Conservation (phyloP, 2,113 vertebrate species). For the Semnopithecus entellus region DNA sequence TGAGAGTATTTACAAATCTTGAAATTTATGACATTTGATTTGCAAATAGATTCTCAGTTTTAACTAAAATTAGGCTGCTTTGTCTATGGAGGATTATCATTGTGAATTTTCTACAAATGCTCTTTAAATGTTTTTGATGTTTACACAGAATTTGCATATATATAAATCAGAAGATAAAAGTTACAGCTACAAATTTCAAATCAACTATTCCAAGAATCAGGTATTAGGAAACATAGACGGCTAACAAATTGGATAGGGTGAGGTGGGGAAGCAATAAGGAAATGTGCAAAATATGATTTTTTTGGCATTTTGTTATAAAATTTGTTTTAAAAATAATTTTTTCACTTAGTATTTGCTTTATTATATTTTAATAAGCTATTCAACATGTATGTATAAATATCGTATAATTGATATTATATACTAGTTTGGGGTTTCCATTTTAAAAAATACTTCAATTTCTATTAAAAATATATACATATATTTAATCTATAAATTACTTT, state of each 20-base stretch:
- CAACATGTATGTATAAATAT: neutral
- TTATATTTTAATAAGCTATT: neutral
- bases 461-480: too few relatives aligned
- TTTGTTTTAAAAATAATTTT: neutral
- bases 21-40: neutral
- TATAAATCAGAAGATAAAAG: neutral
- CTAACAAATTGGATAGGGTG: neutral
- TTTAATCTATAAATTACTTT: too few relatives aligned
- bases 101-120: neutral
- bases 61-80: neutral
- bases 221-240: neutral
- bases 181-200: neutral
- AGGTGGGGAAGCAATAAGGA: accelerated
- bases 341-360: neutral
- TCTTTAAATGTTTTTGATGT: neutral
- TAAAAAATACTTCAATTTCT: too few relatives aligned
- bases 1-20: neutral
- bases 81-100: neutral
- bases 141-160: neutral
- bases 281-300: neutral
- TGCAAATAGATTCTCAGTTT: neutral
- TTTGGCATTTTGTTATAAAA: neutral
- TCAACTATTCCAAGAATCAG: neutral
- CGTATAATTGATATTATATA: neutral
- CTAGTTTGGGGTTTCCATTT: neutral